Evolutionary conservation across 2,113 vertebrate genomes (phyloP).

Genomic region (Hippoglossus stenolepis): DNA sequence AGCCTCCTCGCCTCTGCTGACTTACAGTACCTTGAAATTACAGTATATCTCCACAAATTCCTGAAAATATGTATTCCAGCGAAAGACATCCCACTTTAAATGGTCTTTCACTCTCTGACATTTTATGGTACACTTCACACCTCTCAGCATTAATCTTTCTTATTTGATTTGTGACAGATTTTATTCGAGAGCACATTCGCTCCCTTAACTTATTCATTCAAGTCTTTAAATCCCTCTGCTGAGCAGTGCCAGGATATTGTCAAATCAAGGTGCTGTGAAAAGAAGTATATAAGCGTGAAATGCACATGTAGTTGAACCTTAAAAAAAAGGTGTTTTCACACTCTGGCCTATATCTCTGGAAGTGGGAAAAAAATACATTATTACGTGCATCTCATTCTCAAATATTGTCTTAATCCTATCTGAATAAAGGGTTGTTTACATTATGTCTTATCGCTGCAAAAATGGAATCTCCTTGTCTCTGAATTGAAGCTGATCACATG

Average conservation of each 20-base stretch:
- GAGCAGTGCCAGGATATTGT: constrained; percentile 27
- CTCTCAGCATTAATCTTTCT: constrained; percentile 53
- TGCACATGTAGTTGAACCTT: constrained; percentile 28
- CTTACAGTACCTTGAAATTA: constrained; percentile 59
- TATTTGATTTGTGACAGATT: constrained; percentile 60
- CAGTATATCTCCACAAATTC: constrained; percentile 41
- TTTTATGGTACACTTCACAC: constrained; percentile 67
- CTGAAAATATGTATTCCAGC: constrained; percentile 37
- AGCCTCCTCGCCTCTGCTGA: constrained; percentile 10
- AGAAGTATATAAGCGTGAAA: constrained; percentile 46
- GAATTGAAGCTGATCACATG: background rate
- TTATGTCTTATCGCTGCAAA: constrained; percentile 7
- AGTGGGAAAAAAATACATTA: constrained; percentile 3
- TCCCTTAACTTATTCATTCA: constrained; percentile 40
- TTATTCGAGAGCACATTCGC: constrained; percentile 43
- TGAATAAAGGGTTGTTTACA: constrained; percentile 1
- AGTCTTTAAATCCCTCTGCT: constrained; percentile 45
- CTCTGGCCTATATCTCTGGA: background rate
- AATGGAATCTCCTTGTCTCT: background rate
- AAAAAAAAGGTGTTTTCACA: constrained; percentile 2
- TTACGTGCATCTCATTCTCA: background rate
- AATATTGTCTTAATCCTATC: background rate
- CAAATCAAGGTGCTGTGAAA: constrained; percentile 38
- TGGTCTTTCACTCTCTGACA: constrained; percentile 48
- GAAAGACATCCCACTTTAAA: constrained; percentile 48